Percentiles rank a stretch among this genome's conserved stretches.
These are phyloP conservation scores for Phyllotreta striolata DNA, from an alignment of 2,888 invertebrate genomes.

Conservation along the genomic window DNA sequence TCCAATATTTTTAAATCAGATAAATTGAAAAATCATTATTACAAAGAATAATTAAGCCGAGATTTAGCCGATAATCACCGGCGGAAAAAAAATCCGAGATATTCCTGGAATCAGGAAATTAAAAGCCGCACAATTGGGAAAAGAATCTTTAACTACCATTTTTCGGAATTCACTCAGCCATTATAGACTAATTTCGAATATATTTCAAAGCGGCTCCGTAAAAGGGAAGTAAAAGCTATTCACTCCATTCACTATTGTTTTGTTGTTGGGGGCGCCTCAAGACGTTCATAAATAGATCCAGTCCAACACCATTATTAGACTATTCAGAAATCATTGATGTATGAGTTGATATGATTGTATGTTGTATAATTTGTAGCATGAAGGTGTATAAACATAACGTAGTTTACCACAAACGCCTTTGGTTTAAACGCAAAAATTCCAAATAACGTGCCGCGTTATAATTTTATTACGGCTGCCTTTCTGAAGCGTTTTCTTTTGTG, in stretches of 20 bases:
- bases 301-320: conserved; percentile 48
- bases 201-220: conserved; percentile 8
- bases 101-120: conserved; percentile 7
- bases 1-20: no score
- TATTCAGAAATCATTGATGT: conserved; percentile 37
- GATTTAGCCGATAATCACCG: background rate
- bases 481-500: conserved; percentile 19
- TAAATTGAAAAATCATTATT: no score
- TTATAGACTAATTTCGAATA: conserved; percentile 17
- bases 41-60: no score
- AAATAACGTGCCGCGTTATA: conserved; percentile 51
- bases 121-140: conserved; percentile 10
- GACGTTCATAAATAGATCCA: conserved; percentile 46
- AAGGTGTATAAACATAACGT: no score
- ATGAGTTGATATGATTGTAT: background rate
- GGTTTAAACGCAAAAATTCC: conserved; percentile 34
- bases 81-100: conserved; percentile 1
- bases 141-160: conserved; percentile 9
- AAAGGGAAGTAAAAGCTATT: conserved; percentile 11
- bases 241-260: conserved; percentile 40
- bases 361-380: no score
- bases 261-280: conserved; percentile 43
- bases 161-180: conserved; percentile 10
- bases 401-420: conserved; percentile 2
- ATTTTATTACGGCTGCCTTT: conserved; percentile 46